These are phyloP conservation scores for Drosophila virilis DNA, from an alignment of 1,140 invertebrate species.

Conservation along the genomic window DNA sequence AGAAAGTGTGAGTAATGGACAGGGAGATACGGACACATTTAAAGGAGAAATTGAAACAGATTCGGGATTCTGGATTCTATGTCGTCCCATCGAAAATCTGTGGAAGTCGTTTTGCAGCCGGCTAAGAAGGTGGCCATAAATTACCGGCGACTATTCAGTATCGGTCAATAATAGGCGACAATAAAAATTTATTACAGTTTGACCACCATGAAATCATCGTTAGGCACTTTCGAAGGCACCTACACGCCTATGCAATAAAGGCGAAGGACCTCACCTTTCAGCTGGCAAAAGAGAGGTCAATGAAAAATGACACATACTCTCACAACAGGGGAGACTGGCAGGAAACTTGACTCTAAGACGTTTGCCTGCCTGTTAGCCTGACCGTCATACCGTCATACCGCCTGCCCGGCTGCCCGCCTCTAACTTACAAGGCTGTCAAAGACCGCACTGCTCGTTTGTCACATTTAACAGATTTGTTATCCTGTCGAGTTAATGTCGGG, in stretches of 20 bases:
- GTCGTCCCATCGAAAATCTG: slow-evolving; percentile 19
- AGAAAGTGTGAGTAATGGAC: neutral
- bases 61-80: slow-evolving; percentile 9
- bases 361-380: neutral
- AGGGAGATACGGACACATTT: neutral
- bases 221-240: slow-evolving; percentile 58
- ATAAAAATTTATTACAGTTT: slow-evolving; percentile 83
- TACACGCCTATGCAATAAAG: slow-evolving; percentile 29
- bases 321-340: slow-evolving; percentile 27
- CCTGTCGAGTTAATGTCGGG: slow-evolving; percentile 84
- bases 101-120: slow-evolving; percentile 43
- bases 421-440: slow-evolving; percentile 59
- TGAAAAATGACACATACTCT: slow-evolving; percentile 62
- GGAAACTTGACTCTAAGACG: slow-evolving; percentile 63
- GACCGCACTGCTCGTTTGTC: slow-evolving; percentile 80
- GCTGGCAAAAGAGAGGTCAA: slow-evolving; percentile 58
- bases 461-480: slow-evolving; percentile 84
- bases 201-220: slow-evolving; percentile 84
- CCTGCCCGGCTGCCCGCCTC: neutral
- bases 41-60: slow-evolving; percentile 1
- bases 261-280: slow-evolving; percentile 21
- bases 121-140: slow-evolving; percentile 59
- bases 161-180: slow-evolving; percentile 74
- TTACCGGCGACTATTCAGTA: slow-evolving; percentile 50
- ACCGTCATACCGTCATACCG: neutral